Conservation (phyloP, 2,113 vertebrate genomes). For the Ancistrus triradiatus region DNA sequence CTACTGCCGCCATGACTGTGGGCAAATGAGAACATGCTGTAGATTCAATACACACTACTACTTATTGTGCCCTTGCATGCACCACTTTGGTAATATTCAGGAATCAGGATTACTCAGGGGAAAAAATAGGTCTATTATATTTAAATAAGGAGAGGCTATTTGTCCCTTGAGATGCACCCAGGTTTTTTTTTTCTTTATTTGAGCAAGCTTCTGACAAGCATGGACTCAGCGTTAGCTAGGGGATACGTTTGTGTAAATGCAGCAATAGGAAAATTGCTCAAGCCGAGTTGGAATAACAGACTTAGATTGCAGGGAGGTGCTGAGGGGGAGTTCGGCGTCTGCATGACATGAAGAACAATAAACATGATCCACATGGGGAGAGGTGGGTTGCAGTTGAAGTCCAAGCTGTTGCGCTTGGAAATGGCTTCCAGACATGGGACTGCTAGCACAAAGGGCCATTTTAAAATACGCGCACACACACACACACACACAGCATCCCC, state of each 20-base stretch:
- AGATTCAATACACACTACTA: neutral
- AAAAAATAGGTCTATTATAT: conserved; percentile 25
- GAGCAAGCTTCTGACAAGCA: conserved; percentile 9
- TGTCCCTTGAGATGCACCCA: conserved; percentile 8
- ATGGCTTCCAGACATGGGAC: conserved; percentile 52
- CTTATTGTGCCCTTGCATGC: conserved; percentile 10
- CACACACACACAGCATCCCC: conserved; percentile 2
- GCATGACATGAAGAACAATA: conserved; percentile 59
- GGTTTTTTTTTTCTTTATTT: conserved; percentile 27
- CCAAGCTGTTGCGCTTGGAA: conserved; percentile 41
- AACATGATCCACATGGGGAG: conserved; percentile 56
- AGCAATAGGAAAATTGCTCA: conserved; percentile 54
- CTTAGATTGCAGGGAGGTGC: conserved; percentile 38
- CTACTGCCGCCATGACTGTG: neutral
- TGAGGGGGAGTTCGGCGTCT: conserved; percentile 42
- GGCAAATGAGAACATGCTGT: conserved; percentile 4
- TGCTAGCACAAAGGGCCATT: conserved; percentile 47
- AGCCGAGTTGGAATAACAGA: conserved; percentile 52
- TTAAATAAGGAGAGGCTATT: neutral
- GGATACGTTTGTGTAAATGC: conserved; percentile 55
- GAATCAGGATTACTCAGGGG: neutral
- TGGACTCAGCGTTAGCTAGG: conserved; percentile 32
- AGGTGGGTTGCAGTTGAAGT: conserved; percentile 44
- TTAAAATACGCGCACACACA: conserved; percentile 22
- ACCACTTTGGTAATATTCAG: conserved; percentile 15